Base-by-base conservation (phyloP, 1,140 invertebrate species). In the Pseudomyrmex concolor region DNA sequence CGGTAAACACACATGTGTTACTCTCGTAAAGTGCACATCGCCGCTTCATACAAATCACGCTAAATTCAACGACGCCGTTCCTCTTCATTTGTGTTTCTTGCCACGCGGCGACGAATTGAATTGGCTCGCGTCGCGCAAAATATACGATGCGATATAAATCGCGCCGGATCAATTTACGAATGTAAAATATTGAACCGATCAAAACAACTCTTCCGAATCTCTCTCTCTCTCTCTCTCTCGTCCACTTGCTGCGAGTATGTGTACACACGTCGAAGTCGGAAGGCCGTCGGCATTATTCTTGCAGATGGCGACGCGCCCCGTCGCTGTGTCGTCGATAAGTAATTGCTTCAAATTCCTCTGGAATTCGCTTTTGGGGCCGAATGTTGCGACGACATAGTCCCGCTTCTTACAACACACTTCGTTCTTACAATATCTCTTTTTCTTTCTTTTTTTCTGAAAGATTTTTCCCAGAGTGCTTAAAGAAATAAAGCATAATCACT, bases 321-420 rank as follows among this genome's bases (percentile, higher is more conserved):
- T n/a, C 25, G 63, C 70, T 25, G 62, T 34, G 57, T 82, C 45
- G 57, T 82, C 84, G 84, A 86, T 70, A 86, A 84, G 67, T 84
- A 87, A 86, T 74, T 57, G 50, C n/a, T 9, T 70, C 73, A 51
- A 70, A 87, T 87, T 78, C 74, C 71, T 84, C 48, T 54, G 68
- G 50, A 55, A 60, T 80, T 55, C 51, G 72, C 57, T 68, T 85
- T 83, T 64, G 72, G 74, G 70, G 43, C 67, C 57, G 54, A 74
- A 48, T 25, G 66, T 63, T n/a, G 45, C 57, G 45, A 50, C 67
- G 22, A 51, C 71, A 34, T 10, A 34, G 22, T 50, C 48, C 10
- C 22, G 59, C 48, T 74, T n/a, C 34, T 60, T 5, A n/a, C n/a
- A n/a, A n/a, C n/a, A n/a, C 34, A 7, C 34, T 34, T 34, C 34